These are phyloP conservation scores for Pitta sordida DNA, from an alignment of 2,113 vertebrate genomes.

Conservation along the genomic window DNA sequence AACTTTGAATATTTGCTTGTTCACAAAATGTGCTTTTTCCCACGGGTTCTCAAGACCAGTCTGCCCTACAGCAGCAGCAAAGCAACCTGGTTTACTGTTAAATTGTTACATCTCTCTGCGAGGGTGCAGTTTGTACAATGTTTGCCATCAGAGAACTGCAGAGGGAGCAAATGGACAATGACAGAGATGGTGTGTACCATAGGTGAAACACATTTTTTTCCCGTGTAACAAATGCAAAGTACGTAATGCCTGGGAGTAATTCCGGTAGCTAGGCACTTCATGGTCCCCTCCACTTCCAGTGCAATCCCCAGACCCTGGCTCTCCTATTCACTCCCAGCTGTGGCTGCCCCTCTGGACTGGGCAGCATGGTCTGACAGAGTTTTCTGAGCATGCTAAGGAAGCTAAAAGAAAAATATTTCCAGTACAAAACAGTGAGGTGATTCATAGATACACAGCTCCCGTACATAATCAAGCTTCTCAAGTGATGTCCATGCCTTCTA, in stretches of 20 bases:
- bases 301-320: not conserved
- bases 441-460: not conserved
- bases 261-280: not conserved
- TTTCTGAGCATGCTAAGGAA: not conserved
- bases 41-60: not conserved
- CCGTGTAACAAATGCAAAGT: not conserved
- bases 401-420: not conserved
- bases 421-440: rapidly evolving
- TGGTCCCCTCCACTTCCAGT: not conserved
- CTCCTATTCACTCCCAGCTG: not conserved
- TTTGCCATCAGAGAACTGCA: not conserved
- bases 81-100: not conserved
- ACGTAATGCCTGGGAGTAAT: not conserved
- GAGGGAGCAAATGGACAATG: not conserved
- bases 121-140: not conserved
- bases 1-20: not conserved
- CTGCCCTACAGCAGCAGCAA: not conserved
- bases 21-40: not conserved
- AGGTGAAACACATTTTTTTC: not conserved
- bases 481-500: not conserved
- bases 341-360: not conserved
- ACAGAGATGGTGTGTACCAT: not conserved
- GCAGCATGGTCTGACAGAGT: not conserved
- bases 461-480: not conserved
- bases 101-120: not conserved